Conservation (phyloP, 1,140 invertebrate genomes). For the Ceratoteleas bidentatus region DNA sequence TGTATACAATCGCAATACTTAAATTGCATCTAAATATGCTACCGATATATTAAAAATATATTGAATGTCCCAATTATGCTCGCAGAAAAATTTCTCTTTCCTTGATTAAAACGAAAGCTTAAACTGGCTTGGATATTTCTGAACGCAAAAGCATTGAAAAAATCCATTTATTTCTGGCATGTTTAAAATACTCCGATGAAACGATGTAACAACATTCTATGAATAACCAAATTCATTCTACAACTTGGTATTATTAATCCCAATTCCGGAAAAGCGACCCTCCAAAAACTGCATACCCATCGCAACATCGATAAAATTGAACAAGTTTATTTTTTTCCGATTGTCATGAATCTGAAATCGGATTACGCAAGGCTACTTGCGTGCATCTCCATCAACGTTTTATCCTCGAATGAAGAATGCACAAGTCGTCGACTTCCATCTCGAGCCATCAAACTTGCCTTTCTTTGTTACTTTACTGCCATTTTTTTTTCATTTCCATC, state of each 20-base stretch:
- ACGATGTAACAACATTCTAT: no score
- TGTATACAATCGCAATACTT: no score
- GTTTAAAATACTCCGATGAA: no score
- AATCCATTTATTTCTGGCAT: no score
- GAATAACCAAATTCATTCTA: no score
- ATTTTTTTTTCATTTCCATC: slow-evolving; percentile 28
- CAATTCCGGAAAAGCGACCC: not conserved
- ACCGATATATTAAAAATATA: no score
- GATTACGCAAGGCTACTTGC: slow-evolving; percentile 47
- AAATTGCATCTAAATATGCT: no score
- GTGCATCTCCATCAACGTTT: slow-evolving; percentile 49
- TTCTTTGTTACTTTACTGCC: slow-evolving; percentile 38
- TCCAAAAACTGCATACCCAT: slow-evolving; percentile 5
- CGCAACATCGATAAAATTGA: slow-evolving; percentile 24
- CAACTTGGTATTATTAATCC: not conserved
- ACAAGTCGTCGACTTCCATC: slow-evolving; percentile 55
- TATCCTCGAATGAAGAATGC: slow-evolving; percentile 50
- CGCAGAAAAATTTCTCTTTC: no score
- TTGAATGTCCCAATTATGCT: no score
- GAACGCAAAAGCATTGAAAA: no score
- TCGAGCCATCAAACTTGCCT: slow-evolving; percentile 41
- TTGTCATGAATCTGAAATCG: slow-evolving; percentile 48
- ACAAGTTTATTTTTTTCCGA: slow-evolving; percentile 28
- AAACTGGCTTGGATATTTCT: no score
- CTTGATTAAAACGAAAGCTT: no score